Conservation (phyloP, 2,888 invertebrate genomes). For the Ormyrus thymus region DNA sequence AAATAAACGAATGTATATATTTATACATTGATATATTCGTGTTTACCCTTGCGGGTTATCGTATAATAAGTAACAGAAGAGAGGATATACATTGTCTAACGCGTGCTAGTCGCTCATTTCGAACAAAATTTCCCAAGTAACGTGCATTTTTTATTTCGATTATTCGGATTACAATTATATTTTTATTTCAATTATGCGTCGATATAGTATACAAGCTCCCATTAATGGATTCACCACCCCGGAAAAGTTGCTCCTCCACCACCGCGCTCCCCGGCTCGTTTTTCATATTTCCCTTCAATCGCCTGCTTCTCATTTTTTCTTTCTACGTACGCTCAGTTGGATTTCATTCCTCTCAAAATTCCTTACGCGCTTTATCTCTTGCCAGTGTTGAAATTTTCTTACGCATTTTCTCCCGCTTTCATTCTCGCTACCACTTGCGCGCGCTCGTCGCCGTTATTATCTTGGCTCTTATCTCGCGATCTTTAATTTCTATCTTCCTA, state of each 20-base stretch:
- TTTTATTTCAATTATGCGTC: constrained; percentile 20
- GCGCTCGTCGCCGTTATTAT: constrained; percentile 1
- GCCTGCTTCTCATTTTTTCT: constrained; percentile 48
- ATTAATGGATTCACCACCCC: constrained; percentile 32
- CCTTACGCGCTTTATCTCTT: background rate
- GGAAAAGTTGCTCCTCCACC: constrained; percentile 58
- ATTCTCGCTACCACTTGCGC: constrained; percentile 15
- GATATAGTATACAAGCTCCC: constrained; percentile 33
- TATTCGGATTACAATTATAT: constrained; percentile 10
- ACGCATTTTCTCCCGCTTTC: constrained; percentile 7
- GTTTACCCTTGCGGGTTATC: constrained; percentile 23
- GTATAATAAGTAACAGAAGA: constrained; percentile 25
- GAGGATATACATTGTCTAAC: constrained; percentile 38
- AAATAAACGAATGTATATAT: constrained; percentile 16
- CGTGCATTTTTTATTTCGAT: constrained; percentile 22
- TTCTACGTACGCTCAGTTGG: constrained; percentile 33
- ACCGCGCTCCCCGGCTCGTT: constrained; percentile 62
- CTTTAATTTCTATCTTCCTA: background rate
- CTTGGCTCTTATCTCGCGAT: constrained; percentile 15
- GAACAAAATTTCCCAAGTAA: constrained; percentile 21
- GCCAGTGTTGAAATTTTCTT: constrained; percentile 11
- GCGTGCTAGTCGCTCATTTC: constrained; percentile 27
- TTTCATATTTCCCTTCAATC: constrained; percentile 32
- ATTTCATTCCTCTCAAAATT: background rate
- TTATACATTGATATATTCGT: constrained; percentile 48